These are phyloP conservation scores for Enteromius mattozi DNA, from an alignment of 2,797 vertebrate species.

Conservation along the genomic window DNA sequence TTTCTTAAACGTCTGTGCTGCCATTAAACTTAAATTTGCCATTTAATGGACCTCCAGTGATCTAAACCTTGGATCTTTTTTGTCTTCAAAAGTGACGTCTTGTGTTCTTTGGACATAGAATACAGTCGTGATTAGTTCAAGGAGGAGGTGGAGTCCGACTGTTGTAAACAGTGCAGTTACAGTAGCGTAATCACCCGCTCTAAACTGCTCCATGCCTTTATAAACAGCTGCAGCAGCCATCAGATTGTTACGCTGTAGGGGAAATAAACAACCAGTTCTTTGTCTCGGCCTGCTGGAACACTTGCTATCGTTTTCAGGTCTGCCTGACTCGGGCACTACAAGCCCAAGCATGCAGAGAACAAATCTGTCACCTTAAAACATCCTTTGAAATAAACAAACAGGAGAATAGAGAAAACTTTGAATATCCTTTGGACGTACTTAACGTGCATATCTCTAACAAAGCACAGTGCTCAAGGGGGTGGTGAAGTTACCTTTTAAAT, in stretches of 20 bases:
- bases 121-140: conserved; percentile 33
- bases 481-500: background rate
- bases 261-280: conserved; percentile 64
- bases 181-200: conserved; percentile 55
- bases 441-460: background rate
- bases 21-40: conserved; percentile 3
- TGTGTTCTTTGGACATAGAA: conserved; percentile 23
- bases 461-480: background rate
- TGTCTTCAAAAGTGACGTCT: background rate
- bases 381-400: conserved; percentile 27
- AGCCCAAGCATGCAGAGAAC: conserved; percentile 50
- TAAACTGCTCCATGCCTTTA: conserved; percentile 59
- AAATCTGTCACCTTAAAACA: conserved; percentile 45
- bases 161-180: conserved; percentile 54
- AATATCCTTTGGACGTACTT: background rate
- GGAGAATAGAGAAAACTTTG: background rate
- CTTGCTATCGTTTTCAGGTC: conserved; percentile 44
- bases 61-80: background rate
- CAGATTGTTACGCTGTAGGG: conserved; percentile 60
- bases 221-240: conserved; percentile 68
- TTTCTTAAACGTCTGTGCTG: background rate
- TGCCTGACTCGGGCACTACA: conserved; percentile 31
- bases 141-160: conserved; percentile 29
- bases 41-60: conserved; percentile 10
- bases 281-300: conserved; percentile 62